These are phyloP conservation scores for Megalops cyprinoides DNA, from an alignment of 2,797 vertebrate species.

Conservation along the genomic window DNA sequence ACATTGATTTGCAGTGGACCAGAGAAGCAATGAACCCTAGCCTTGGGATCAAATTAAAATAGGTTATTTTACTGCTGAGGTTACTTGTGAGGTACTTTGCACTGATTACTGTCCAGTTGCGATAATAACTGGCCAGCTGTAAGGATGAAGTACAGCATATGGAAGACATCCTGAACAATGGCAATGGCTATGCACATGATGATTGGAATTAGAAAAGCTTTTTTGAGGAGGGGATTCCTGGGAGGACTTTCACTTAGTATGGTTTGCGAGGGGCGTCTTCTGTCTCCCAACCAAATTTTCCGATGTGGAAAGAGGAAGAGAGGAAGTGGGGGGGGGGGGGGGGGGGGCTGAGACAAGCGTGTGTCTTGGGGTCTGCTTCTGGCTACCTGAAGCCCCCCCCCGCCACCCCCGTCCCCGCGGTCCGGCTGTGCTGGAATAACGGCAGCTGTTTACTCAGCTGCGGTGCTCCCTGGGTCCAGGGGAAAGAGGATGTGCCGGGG, in stretches of 20 bases:
- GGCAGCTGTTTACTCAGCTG: conserved; percentile 90
- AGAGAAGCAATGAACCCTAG: too few species aligned
- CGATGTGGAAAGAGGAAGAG: conserved; percentile 17
- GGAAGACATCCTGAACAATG: too few species aligned
- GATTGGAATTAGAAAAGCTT: too few species aligned
- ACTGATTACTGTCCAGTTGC: too few species aligned
- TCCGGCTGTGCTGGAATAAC: conserved; percentile 66
- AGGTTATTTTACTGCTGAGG: too few species aligned
- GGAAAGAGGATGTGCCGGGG: conserved; percentile 81
- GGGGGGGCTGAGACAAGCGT: conserved; percentile 39
- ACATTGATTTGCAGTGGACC: too few species aligned
- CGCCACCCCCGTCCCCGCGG: conserved; percentile 62
- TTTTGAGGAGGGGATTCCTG: background rate
- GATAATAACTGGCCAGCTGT: too few species aligned
- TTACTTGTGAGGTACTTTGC: too few species aligned
- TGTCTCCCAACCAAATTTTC: background rate
- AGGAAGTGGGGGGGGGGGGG: conserved; percentile 35
- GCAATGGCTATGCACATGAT: background rate
- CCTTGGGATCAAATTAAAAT: too few species aligned
- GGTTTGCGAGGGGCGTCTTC: background rate
- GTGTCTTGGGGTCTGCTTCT: conserved; percentile 43
- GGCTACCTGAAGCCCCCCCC: conserved; percentile 70
- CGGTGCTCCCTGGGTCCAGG: conserved; percentile 69
- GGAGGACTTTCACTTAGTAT: background rate
- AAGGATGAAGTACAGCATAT: too few species aligned